Base-by-base conservation (phyloP, 2,113 vertebrate genomes). In the Misgurnus mizolepis region DNA sequence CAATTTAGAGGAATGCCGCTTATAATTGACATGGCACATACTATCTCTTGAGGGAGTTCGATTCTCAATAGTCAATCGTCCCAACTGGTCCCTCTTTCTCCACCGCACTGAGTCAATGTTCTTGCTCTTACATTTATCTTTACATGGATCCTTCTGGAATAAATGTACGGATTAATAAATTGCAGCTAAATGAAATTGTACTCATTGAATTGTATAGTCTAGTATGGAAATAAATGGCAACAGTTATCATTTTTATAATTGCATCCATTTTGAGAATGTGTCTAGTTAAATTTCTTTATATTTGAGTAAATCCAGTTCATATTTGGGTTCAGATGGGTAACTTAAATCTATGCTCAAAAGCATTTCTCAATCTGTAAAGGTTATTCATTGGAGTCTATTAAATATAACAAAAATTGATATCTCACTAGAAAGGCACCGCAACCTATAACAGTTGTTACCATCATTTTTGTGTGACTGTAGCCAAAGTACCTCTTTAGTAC, bases 321-420 rank as follows among this genome's bases (percentile, higher is more conserved):
- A 62, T 62, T 62, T 62, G 60, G 60, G 60, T 62, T 62, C 60
- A 62, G 60, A 62, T 62, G 60, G 60, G 60, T 62, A 34, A 62
- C 60, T 34, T 62, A 62, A 62, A 62, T 39, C 60, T 62, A 34
- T 62, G 60, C 60, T 62, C 22, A 62, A 62, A 62, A 62, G 60
- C 60, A 62, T 62, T 62, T 62, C 60, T 62, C 22, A 62, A 62
- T 14, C 60, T 62, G 60, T 62, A 34, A 62, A 62, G 5, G 22
- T 62, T 62, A 62, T 62, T 62, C 60, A 62, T 62, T 62, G 60
- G 22, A 62, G 60, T 62, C 60, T 62, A 62, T 34, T 62, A 62
- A 62, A 62, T 34, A 12, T 62, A 62, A 62, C 60, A 62, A 62
- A 62, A 62, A 62, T 62, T 34, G 60, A 62, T 62, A 62, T 62